phyloP scores from a whole-genome alignment of 2,797 vertebrate genomes.

The Sarcoramphus papa region DNA sequence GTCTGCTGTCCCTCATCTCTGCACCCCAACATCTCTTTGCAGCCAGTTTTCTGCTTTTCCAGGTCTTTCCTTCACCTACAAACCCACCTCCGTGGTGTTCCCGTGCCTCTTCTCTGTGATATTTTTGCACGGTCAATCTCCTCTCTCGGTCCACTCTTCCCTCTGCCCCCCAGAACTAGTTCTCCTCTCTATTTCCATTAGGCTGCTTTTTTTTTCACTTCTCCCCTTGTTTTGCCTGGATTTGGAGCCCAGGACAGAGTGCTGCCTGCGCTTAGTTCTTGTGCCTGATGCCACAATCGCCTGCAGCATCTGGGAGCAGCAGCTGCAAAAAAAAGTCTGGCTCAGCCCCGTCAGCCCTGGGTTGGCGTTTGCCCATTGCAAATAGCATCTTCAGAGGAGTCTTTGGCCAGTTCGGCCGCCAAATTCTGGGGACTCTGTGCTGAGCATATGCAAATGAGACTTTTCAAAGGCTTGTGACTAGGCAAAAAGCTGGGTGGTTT shows the following conservation, averaged over 20 bases:
- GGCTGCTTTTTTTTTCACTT: not conserved
- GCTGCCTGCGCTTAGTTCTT: not conserved
- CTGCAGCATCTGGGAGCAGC: not conserved
- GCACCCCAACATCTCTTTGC: not conserved
- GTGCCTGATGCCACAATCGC: not conserved
- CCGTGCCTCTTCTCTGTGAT: not conserved
- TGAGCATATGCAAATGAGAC: not conserved
- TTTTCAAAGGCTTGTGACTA: conserved; percentile 1
- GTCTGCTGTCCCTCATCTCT: not conserved
- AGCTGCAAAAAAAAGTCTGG: not conserved
- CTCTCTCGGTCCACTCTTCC: not conserved
- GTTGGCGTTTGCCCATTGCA: not conserved
- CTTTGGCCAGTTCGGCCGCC: not conserved
- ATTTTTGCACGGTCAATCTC: accelerated
- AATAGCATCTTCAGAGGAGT: not conserved
- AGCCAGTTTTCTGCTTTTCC: not conserved
- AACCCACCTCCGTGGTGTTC: not conserved
- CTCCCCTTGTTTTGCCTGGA: not conserved
- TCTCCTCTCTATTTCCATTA: not conserved
- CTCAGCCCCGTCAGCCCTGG: not conserved
- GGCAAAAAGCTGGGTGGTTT: not conserved
- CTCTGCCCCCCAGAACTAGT: not conserved
- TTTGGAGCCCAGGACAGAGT: not conserved
- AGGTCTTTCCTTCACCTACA: not conserved
- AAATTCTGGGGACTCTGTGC: not conserved